Evolutionary conservation across 2,888 invertebrate genomes (phyloP), one percentile per base, ranked within the genome.

Genomic region (Anaspis maculata): DNA sequence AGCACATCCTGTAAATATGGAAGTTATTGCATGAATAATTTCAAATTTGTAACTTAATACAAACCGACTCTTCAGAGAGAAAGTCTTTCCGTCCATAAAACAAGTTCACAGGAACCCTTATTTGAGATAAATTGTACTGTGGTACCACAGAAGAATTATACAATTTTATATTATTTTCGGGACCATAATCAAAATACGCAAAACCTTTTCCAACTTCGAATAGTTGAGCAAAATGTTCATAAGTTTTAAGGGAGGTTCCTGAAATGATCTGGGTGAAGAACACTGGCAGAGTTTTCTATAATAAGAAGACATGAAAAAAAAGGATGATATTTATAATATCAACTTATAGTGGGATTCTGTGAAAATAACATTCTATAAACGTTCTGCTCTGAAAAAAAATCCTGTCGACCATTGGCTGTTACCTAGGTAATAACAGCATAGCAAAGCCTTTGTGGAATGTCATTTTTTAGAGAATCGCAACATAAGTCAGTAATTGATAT

Each of bases 21-120:
- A n/a, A 27, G 12, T 4, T 3, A 30, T 15, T n/a, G n/a, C 15
- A 5, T 9, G 3, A 3, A 3, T 25, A 7, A 19, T 19, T 19
- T 7, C 9, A 26, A 30, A 12, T 41, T 48, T n/a, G n/a, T n/a
- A n/a, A n/a, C n/a, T 51, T 56, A 19, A 19, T 19, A 6, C 19
- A 19, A 19, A 71, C 71, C 41, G 43, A 39, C 15, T 72, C 66
- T 42, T 74, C 72, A 1, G 83, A 71, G 2, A 86, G 60, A 74
- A 77, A 79, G 59, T 87, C 87, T 42, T 82, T 78, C 23, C 73
- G 64, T 5, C 74, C 72, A 51, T 74, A 77, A 32, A 78, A 73
- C 19, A 84, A 54, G 13, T 74, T 73, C 2, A 80, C 68, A 1
- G 80, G 79, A 14, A 74, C 57, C 1, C 69, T 69, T 27, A 81